Base-by-base conservation (phyloP, 2,113 vertebrate species). In the Verasper variegatus region DNA sequence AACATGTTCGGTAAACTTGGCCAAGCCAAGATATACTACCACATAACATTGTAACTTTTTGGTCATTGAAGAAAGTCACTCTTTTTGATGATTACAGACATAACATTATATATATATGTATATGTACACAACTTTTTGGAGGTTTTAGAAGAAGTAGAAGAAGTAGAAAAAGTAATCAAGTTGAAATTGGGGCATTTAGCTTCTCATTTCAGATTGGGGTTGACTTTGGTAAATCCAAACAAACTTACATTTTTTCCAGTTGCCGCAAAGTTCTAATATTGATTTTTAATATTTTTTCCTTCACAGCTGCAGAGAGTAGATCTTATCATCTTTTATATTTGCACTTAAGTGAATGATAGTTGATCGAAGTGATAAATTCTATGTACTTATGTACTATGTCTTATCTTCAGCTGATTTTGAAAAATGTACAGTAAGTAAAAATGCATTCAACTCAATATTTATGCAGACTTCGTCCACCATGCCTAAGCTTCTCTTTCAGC, bases 401-500 rank as follows among this genome's bases (percentile, higher is more conserved):
- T 79, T 26, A 70, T 2, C n/a, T 56, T 55, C 23, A 40, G 40
- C 59, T 40, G 74, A 90, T 90, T 94, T 91, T 94, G 95, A 92
- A 87, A 92, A 95, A 94, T 95, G 91, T 84, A 70, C 63, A 71
- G 70, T 96, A 96, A 97, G 97, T 98, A 98, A 99, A 99, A 99
- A 98, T 99, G 97, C 97, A 99, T 99, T 99, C 98, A 96, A 95
- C 96, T 96, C 95, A 93, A 86, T 95, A 93, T 75, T 91, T 94
- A 92, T 47, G 68, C 77, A 85, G 88, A 86, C 94, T 81, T 81
- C 0, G 47, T 94, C 94, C 94, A 94, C 94, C 94, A 92, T 95
- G 93, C 93, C 94, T 95, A 93, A 94, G 95, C 95, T 95, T 94
- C 95, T 95, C 20, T 52, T 72, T 92, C 95, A 94, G 93, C 95